phyloP scores from a whole-genome alignment of 2,113 vertebrate genomes.

The Cinclus cinclus region DNA sequence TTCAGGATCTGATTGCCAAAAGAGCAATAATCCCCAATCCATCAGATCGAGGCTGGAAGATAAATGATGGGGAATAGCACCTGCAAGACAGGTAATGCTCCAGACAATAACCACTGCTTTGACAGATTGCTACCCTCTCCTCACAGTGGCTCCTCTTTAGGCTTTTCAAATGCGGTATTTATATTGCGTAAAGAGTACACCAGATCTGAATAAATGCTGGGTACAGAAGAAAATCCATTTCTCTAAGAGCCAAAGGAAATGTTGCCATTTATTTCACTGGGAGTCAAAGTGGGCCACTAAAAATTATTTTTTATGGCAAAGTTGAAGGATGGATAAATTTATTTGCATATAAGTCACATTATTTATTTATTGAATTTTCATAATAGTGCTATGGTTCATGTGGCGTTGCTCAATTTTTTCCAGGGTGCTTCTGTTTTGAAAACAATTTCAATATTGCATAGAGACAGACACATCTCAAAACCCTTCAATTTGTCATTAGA shows the following conservation, averaged over 20 bases:
- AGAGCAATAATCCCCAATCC: conserved; percentile 78
- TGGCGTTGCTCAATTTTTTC: conserved; percentile 64
- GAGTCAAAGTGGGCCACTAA: conserved; percentile 39
- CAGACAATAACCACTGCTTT: conserved; percentile 49
- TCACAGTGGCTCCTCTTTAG: conserved; percentile 20
- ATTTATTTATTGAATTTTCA: conserved; percentile 76
- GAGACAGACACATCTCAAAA: conserved; percentile 76
- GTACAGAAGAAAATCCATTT: neutral
- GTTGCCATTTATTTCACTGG: neutral
- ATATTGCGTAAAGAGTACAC: conserved; percentile 11
- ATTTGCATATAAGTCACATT: conserved; percentile 68
- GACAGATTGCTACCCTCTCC: conserved; percentile 62
- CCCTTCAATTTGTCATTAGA: conserved; percentile 78
- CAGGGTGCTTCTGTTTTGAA: conserved; percentile 76
- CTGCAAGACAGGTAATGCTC: conserved; percentile 81
- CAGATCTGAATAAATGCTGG: conserved; percentile 11
- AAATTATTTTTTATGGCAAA: conserved; percentile 34
- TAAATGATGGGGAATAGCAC: conserved; percentile 77
- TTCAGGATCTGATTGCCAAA: conserved; percentile 78
- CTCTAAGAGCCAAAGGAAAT: neutral
- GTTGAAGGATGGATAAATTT: conserved; percentile 61
- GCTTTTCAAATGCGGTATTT: conserved; percentile 21
- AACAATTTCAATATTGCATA: conserved; percentile 72
- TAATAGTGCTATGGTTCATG: conserved; percentile 62
- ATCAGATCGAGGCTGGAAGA: conserved; percentile 72